phyloP scores from a whole-genome alignment of 2,113 vertebrate species.

The Menidia beryllina region DNA sequence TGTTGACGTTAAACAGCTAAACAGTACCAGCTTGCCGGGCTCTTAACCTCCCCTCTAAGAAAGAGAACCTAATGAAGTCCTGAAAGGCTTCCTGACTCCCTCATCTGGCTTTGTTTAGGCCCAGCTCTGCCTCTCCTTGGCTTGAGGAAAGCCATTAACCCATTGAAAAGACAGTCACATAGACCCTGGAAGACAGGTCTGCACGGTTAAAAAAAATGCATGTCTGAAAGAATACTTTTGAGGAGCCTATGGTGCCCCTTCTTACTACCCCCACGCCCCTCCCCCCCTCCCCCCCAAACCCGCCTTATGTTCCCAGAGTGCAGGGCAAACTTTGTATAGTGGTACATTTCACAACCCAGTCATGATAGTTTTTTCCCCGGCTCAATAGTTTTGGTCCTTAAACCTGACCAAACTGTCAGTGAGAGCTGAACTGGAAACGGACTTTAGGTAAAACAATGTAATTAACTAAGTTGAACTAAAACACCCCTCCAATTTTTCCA shows the following conservation, averaged over 20 bases:
- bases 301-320: neutral
- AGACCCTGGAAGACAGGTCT: conserved; percentile 46
- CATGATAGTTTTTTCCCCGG: neutral
- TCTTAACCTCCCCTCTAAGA: conserved; percentile 81
- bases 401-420: neutral
- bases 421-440: too few species aligned
- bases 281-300: neutral
- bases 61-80: conserved; percentile 85
- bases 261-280: neutral
- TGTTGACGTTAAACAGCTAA: conserved; percentile 85
- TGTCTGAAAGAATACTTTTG: conserved; percentile 15
- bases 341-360: neutral
- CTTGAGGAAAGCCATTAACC: conserved; percentile 84
- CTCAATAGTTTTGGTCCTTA: neutral
- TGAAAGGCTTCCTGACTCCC: conserved; percentile 85
- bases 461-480: too few species aligned
- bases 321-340: neutral
- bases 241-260: conserved; percentile 14
- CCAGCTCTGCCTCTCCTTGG: conserved; percentile 65
- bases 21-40: conserved; percentile 85
- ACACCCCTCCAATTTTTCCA: too few species aligned
- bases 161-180: conserved; percentile 77
- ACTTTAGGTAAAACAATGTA: too few species aligned
- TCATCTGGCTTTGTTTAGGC: conserved; percentile 86
- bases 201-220: conserved; percentile 33